Percentiles rank a stretch among this genome's conserved stretches.
These are phyloP conservation scores for Leucoraja erinaceus DNA, from an alignment of 2,113 vertebrate genomes.

Conservation along the genomic window DNA sequence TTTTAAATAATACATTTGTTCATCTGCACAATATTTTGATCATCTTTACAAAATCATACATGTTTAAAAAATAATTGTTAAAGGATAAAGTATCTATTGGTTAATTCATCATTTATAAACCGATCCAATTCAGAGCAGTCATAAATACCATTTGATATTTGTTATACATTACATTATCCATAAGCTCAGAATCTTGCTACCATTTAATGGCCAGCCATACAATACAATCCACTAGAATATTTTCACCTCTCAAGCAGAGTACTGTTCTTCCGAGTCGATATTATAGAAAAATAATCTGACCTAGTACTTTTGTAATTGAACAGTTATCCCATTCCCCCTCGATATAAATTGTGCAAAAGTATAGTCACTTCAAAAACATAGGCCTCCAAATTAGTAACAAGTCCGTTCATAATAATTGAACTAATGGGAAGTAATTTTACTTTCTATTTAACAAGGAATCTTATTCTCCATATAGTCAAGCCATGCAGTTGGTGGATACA, in stretches of 20 bases:
- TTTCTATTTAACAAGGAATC: background rate
- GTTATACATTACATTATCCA: no score
- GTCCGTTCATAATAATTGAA: background rate
- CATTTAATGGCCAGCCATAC: background rate
- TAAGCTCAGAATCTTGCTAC: background rate
- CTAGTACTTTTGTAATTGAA: no score
- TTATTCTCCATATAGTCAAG: background rate
- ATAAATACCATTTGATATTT: no score
- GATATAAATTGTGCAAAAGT: no score
- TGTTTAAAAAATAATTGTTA: background rate
- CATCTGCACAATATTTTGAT: background rate
- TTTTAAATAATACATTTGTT: background rate
- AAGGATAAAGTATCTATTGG: background rate
- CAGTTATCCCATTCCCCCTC: no score
- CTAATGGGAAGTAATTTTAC: background rate
- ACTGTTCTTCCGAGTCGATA: background rate
- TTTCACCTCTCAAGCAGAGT: background rate
- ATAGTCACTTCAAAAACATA: background rate
- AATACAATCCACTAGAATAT: background rate
- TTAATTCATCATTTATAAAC: background rate
- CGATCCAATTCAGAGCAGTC: no score
- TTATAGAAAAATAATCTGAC: no score
- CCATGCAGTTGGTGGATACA: no score
- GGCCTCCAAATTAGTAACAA: background rate
- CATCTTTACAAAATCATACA: background rate